Conservation (phyloP, 1,140 invertebrate species). For the Cryptotermes secundus region DNA sequence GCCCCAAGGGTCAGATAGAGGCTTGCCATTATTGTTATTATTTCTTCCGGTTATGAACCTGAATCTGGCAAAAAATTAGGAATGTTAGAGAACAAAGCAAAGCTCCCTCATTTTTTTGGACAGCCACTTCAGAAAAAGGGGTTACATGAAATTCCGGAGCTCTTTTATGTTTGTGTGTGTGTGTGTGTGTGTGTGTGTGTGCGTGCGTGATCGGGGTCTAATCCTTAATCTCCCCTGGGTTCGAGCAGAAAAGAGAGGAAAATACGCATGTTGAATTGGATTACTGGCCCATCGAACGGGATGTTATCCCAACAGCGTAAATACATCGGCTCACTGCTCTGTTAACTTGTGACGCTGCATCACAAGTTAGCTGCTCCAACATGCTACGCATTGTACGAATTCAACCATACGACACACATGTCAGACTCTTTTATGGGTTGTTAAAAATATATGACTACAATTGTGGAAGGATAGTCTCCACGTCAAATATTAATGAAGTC, state of each 20-base stretch:
- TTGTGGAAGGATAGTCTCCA: not conserved
- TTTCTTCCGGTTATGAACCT: not conserved
- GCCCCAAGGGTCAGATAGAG: not conserved
- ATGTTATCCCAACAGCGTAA: not conserved
- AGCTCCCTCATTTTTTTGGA: not conserved
- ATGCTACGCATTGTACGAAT: not conserved
- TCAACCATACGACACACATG: not conserved
- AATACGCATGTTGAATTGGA: not conserved
- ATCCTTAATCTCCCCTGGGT: too few species aligned
- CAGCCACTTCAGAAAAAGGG: not conserved
- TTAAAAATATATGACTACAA: not conserved
- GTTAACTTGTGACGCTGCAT: not conserved
- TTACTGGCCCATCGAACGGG: not conserved
- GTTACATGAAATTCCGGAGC: too few species aligned
- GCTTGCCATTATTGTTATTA: too few species aligned
- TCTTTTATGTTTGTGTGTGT: not conserved
- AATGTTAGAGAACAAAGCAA: not conserved
- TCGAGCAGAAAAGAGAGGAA: not conserved
- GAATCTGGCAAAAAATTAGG: not conserved
- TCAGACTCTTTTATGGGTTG: not conserved
- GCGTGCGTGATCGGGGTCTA: too few species aligned
- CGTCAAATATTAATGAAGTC: too few species aligned
- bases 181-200: not conserved
- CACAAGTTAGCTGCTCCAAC: too few species aligned
- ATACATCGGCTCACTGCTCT: not conserved